phyloP scores from a whole-genome alignment of 2,797 vertebrate species.

The Clarias pachynema region DNA sequence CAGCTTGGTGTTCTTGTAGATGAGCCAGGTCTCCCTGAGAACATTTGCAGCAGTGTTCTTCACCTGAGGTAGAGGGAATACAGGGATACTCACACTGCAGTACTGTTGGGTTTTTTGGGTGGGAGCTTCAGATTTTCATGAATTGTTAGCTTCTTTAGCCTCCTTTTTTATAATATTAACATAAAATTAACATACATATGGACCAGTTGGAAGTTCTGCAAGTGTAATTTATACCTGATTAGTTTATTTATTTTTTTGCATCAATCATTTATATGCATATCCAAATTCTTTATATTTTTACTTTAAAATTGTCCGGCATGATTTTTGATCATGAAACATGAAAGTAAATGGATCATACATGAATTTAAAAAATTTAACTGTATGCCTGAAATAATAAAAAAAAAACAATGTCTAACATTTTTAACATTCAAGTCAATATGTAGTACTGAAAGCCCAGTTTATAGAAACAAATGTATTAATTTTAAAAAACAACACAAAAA shows the following conservation, averaged over 20 bases:
- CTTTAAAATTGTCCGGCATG: neutral
- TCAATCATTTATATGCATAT: neutral
- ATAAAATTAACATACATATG: neutral
- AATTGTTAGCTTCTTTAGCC: neutral
- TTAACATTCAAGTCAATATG: neutral
- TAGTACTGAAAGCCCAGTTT: neutral
- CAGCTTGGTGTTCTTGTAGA: conserved; percentile 99
- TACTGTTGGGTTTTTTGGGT: neutral
- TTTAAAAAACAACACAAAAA: neutral
- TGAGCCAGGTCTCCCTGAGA: conserved; percentile 99
- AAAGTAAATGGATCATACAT: neutral
- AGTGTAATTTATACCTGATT: neutral
- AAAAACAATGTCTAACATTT: neutral
- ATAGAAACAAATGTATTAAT: neutral
- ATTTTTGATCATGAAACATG: neutral
- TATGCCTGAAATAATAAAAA: neutral
- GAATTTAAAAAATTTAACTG: neutral
- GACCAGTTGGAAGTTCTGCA: neutral
- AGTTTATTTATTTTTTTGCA: neutral
- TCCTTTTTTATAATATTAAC: neutral
- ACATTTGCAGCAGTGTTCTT: conserved; percentile 99
- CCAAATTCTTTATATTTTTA: neutral
- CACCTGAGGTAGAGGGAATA: conserved; percentile 78
- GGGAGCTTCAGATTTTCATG: neutral
- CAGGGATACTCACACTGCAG: conserved; percentile 62